Evolutionary conservation across 1,140 invertebrate genomes (phyloP), one percentile per base, ranked within the genome.

Genomic region (Macrostomum lignano): DNA sequence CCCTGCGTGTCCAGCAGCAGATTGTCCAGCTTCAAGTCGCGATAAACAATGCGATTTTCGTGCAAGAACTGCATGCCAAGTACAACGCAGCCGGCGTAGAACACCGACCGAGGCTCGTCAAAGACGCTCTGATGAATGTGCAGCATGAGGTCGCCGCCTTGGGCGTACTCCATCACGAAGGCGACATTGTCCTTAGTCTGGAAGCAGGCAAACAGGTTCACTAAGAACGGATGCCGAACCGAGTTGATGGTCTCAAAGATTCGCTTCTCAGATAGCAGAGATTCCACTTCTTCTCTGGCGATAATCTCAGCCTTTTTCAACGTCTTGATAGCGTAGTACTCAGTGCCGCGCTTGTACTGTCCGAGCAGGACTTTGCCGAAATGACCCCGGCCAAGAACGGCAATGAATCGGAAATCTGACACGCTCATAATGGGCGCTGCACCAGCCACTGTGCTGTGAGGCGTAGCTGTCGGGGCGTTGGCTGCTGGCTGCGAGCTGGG

Each of bases 91-190:
- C 84, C 81, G 36, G 88, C 82, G 62, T 96, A 96, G 62, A 98
- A 98, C 11, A 93, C 82, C 38, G 86, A 78, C 31, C 91, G 66
- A 11, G 77, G 74, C 59, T 98, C 91, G 28, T 71, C 69, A 58
- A 99, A 99, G 2, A 94, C 84, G 53, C 96, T 86, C 20, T 82
- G 82, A 54, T 98, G 88, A 44, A 99, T 98, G 58, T 98, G 91
- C 78, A 96, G 93, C 91, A 98, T 98, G 15, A 99, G 67, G 65
- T 98, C 91, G 32, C 91, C 91, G 37, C 86, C 88, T 47, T 79
- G 82, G 22, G 86, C 82, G 40, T 96, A 96, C 58, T 98, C 91
- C 88, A 98, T 70, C 2, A 96, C 86, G 64, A 98, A 98, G 60
- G 86, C 93, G 5, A 96, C 86, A 58, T 98, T 88, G 49, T 61